Base-by-base conservation (phyloP, 2,888 invertebrate genomes). In the Dione vanillae region DNA sequence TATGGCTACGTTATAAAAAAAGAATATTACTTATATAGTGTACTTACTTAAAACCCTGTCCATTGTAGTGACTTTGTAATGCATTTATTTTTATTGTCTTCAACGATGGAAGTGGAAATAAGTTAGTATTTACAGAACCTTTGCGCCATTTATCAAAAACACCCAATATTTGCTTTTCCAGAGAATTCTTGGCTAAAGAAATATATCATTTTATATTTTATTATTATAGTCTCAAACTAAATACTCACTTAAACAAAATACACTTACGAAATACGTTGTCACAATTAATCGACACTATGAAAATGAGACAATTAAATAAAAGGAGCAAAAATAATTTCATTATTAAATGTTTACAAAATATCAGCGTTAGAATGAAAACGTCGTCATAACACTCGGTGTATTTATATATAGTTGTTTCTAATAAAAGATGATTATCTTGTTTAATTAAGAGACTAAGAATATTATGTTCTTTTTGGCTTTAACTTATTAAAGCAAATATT, bases 41-140 rank as follows among this genome's bases (percentile, higher is more conserved):
- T 51, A 64, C 77, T 76, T 68, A 80, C 80, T 76, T 78, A 9
- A 75, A 74, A 20, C 79, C 79, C 14, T 62, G 75, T 1, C 75
- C 77, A 37, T 77, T 65, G 65, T 77, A 80, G 35, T 67, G 62
- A 41, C 75, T 75, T n/a, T 71, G 69, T 8, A 78, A 61, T 41
- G 69, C 56, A 19, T 74, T 73, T 56, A 78, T 70, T 12, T 64
- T 59, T 27, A 78, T 71, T 3, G 61, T 56, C 12, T 77, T 75
- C 20, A 79, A 67, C 3, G 77, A 66, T 8, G 79, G 78, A 16
- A 80, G 75, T n/a, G 76, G 73, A 67, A 78, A 75, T 35, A 76
- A 61, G n/a, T 72, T 72, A 1, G 71, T 65, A 11, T 75, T 69
- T 8, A 71, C 68, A 6, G 70, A 69, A n/a, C 79, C 80, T 41